Evolutionary conservation across 2,113 vertebrate species (phyloP).

Genomic region (Xenus cinereus): DNA sequence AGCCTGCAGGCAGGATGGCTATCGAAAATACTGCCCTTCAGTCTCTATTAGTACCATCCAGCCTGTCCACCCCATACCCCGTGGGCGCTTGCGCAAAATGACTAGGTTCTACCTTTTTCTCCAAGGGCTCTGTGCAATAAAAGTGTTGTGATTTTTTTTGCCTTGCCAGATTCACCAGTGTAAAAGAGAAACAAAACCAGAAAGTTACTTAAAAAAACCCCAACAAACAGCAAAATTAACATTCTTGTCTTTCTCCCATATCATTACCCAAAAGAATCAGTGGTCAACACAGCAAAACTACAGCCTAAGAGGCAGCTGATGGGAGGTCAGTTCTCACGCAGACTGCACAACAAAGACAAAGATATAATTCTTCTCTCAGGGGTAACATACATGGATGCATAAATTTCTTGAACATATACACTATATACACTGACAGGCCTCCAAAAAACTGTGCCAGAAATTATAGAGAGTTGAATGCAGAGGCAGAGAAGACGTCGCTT

Average conservation of each 20-base stretch:
- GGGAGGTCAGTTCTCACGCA: background rate
- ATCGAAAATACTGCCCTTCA: background rate
- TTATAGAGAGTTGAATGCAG: background rate
- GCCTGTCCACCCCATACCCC: no score
- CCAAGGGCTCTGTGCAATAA: background rate
- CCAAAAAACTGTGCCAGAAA: background rate
- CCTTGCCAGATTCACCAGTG: background rate
- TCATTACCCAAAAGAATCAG: background rate
- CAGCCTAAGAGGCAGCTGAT: background rate
- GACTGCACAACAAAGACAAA: background rate
- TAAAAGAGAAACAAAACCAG: background rate
- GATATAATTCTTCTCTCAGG: background rate
- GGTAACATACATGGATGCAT: background rate
- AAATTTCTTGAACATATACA: background rate
- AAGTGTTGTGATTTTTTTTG: background rate
- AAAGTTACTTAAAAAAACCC: background rate
- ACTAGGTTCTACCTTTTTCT: background rate
- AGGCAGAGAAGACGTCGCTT: background rate
- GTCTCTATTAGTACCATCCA: background rate
- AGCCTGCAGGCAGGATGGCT: background rate
- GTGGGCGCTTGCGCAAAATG: background rate
- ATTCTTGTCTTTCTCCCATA: background rate
- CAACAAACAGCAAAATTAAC: background rate
- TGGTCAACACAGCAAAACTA: background rate
- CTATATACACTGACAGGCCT: background rate